Base-by-base conservation (phyloP, 2,113 vertebrate species). In the Mormoops blainvillei region DNA sequence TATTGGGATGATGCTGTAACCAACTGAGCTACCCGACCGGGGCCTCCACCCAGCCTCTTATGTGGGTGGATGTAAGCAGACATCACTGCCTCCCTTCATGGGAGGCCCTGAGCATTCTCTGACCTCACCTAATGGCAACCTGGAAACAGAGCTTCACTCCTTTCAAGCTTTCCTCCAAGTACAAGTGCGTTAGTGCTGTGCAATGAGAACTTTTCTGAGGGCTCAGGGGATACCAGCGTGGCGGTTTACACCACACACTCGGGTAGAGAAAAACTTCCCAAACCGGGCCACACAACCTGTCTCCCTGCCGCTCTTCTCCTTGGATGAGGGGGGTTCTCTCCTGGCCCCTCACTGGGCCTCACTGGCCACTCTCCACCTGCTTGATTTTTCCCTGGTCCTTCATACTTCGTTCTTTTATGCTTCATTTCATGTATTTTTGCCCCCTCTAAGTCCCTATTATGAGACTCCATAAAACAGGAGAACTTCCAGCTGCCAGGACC, bases 281-380 rank as follows among this genome's bases (percentile, higher is more conserved):
- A 15, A 2, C 0, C 31, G 33, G 52, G 22, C 2, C 7, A 1
- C 26, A 6, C 8, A 15, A 24, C n/a, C 67, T 1, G 1, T 48
- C 45, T 16, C 58, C 22, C 12, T 4, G 11, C 1, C 3, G 38
- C 24, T 50, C 20, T 58, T 54, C 36, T 20, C 38, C 31, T 14
- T 13, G 22, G 36, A 5, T n/a, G 71, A 13, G 38, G 6, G 76
- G 18, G 11, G 3, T 41, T 45, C 24, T 67, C 61, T 76, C 58
- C 54, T 26, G 38, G 38, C 14, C 86, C 76, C 54, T 36, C 56
- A 7, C 28, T 38, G 58, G 36, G 58, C 33, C 54, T 70, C n/a
- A 2, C 26, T 41, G 80, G 65, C 20, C 18, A 18, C 41, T 3
- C 5, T 26, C 41, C 50, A 9, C 58, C 36, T 36, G 4, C n/a